Base-by-base conservation (phyloP, 2,797 vertebrate species). In the Melanotaenia boesemani region DNA sequence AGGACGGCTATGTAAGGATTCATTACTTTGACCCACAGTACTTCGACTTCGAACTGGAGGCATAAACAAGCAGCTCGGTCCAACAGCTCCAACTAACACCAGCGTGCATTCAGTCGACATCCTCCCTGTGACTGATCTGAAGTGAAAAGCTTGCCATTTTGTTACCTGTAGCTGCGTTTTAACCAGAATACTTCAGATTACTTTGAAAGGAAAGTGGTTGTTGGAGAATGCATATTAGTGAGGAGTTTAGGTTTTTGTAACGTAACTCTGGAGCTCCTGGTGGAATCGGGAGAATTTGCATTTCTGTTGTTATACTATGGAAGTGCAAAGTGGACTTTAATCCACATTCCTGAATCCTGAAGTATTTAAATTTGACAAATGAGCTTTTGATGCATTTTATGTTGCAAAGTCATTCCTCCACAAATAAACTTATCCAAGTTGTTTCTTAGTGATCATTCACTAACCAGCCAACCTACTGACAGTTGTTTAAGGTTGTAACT, bases 41-140 rank as follows among this genome's bases (percentile, higher is more conserved):
- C 93, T 99, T 99, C 32, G 98, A 99, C 85, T 99, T 99, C 85
- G 98, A 99, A 76, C 95, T 99, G 80, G 98, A 99, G 90, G 94
- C 84, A 1, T 96, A 87, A 92, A 77, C 59, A 20, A 0, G 20
- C 56, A 11, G 4, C 9, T n/a, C 1, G 52, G 22, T 39, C 41
- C 58, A 60, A 67, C 73, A 78, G 37, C 77, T 57, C 62, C 72
- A 70, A 9, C 60, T 28, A 48, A 63, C 64, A 59, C 22, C 63
- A 5, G 63, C 63, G 41, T 57, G 34, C 32, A 56, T 63, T 58
- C 63, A 8, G 44, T 39, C 63, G 34, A 46, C 72, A 56, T 73
- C 22, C 41, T 50, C 70, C 41, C 28, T 6, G 16, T 62, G 61
- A 67, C 72, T 70, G 63, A 77, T 63, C 72, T 50, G 41, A 63